Conservation (phyloP, 2,888 invertebrate genomes). For the Watsonalla binaria region DNA sequence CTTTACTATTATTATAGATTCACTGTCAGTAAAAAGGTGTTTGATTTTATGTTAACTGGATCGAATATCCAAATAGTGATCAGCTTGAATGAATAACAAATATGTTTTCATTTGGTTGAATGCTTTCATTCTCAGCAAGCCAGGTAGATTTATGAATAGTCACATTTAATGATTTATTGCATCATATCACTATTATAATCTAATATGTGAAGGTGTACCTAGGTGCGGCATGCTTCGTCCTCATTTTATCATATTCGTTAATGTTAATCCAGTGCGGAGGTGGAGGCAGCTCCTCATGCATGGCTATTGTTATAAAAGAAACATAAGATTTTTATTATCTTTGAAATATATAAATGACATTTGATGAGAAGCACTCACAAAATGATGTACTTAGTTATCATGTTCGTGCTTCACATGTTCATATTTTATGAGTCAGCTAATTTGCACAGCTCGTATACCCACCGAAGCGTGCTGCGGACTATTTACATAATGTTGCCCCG, state of each 20-base stretch:
- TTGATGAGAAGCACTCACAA: not conserved
- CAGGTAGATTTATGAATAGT: not conserved
- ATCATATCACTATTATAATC: not conserved
- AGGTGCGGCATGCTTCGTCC: not conserved
- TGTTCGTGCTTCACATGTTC: constrained; percentile 42
- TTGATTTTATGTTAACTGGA: not conserved
- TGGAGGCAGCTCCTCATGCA: too few species aligned
- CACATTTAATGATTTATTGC: not conserved
- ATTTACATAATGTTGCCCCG: constrained; percentile 26
- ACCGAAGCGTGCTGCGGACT: constrained; percentile 45
- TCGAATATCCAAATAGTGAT: not conserved
- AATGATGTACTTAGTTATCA: constrained; percentile 8
- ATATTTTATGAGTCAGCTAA: constrained; percentile 49
- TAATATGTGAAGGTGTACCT: too few species aligned
- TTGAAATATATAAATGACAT: not conserved
- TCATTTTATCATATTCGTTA: not conserved
- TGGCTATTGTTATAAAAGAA: too few species aligned
- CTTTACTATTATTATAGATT: not conserved
- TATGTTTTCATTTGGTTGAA: constrained; percentile 4
- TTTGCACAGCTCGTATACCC: constrained; percentile 47
- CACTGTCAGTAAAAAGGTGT: not conserved
- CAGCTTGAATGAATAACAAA: not conserved
- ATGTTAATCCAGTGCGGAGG: not conserved
- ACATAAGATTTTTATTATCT: not conserved
- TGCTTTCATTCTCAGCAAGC: not conserved